Conservation (phyloP, 2,888 invertebrate genomes). For the Hypena proboscidalis region DNA sequence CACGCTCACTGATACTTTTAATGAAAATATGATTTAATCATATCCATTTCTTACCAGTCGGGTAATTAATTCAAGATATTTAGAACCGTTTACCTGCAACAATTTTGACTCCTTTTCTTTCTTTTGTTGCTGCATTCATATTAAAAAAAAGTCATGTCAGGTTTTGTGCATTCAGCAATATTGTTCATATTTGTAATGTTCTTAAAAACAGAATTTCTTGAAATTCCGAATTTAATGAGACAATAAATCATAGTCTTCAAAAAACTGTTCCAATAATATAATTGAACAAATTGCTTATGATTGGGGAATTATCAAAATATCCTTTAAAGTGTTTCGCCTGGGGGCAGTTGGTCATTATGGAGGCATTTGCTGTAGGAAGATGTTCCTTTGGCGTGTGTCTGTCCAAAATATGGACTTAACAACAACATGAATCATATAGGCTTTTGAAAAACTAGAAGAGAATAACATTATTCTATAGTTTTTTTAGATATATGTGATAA, state of each 20-base stretch:
- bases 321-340: constrained; percentile 15
- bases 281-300: constrained; percentile 31
- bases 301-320: constrained; percentile 28
- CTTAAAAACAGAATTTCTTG: neutral
- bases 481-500: no score
- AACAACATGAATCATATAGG: neutral
- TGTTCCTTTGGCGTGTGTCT: constrained; percentile 6
- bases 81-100: no score
- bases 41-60: no score
- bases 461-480: no score
- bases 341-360: constrained; percentile 25
- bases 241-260: constrained; percentile 27
- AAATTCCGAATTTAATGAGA: constrained; percentile 6
- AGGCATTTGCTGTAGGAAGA: constrained; percentile 19
- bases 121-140: no score
- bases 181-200: neutral
- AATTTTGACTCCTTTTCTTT: no score
- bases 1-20: no score
- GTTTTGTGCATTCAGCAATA: no score
- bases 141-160: no score
- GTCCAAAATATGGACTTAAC: neutral
- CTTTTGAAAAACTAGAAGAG: no score
- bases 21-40: no score
- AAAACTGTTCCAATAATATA: constrained; percentile 23
- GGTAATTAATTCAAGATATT: no score